Evolutionary conservation across 2,113 vertebrate genomes (phyloP), one percentile per base, ranked within the genome.

Genomic region (Tor tambroides): DNA sequence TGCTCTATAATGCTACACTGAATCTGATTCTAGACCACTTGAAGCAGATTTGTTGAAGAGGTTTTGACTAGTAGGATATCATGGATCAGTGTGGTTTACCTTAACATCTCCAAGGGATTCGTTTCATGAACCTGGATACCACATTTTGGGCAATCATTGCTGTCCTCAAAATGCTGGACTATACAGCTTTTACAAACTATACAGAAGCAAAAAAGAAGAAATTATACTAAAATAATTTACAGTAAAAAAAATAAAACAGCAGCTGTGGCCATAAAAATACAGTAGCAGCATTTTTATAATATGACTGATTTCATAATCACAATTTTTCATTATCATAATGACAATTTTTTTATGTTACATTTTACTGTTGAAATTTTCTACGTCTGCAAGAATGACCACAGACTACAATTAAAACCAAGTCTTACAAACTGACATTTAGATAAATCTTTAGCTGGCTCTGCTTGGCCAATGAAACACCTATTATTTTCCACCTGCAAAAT

Each of bases 131-230:
- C 98, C 94, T 99, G 98, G 91, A 98, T 98, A 89, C 98, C 98
- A 96, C 98, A 99, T 89, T 96, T 96, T 28, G 98, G 98, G 93
- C 98, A 99, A 92, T 99, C 98, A 87, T 99, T 99, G 84, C 97
- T 99, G 87, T 99, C 98, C 96, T 99, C 98, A 93, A 99, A 99
- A 94, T 99, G 98, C 90, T 99, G 98, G 93, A 99, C 98, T 3
- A 99, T 99, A 83, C 98, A 99, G 94, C 97, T 99, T 94, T 99
- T 99, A 94, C 98, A 99, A 95, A 99, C 98, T 99, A 91, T 26
- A 23, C 6, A 75, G 9, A 86, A 80, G 23, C 14, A 35, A 82
- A 23, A 38, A 8, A 71, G 41, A 28, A 51, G 17, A 77, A 43
- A 80, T 38, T 38, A 51, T 63, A 38, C 49, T 67, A 69, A 43